Conservation (phyloP, 2,888 invertebrate species). For the Ramazzottius varieornatus region DNA sequence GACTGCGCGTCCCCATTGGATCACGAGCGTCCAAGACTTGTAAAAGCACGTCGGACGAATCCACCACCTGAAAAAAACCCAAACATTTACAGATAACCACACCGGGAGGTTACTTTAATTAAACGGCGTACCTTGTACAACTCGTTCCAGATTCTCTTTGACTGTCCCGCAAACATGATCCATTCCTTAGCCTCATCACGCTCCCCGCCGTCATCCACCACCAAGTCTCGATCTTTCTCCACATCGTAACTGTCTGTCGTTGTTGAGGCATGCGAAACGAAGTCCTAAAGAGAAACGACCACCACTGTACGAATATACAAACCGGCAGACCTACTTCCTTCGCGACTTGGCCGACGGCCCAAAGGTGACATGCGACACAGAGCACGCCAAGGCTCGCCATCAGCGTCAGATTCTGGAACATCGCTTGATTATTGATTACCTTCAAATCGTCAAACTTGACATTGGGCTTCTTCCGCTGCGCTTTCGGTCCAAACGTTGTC, state of each 20-base stretch:
- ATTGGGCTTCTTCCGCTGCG: slow-evolving; percentile 65
- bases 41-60: slow-evolving; percentile 85
- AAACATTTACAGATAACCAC: not conserved
- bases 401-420: too few species aligned
- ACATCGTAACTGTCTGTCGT: slow-evolving; percentile 47
- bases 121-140: slow-evolving; percentile 53
- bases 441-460: slow-evolving; percentile 38
- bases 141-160: slow-evolving; percentile 93
- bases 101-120: slow-evolving; percentile 5
- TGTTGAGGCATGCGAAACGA: slow-evolving; percentile 43
- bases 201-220: slow-evolving; percentile 44
- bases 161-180: slow-evolving; percentile 83
- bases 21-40: slow-evolving; percentile 90
- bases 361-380: too few species aligned
- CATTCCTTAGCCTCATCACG: slow-evolving; percentile 60
- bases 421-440: too few species aligned
- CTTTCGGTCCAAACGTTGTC: slow-evolving; percentile 79
- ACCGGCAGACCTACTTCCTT: too few species aligned
- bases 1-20: slow-evolving; percentile 79
- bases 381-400: too few species aligned
- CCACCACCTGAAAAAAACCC: slow-evolving; percentile 35
- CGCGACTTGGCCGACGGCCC: too few species aligned
- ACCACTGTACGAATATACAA: too few species aligned
- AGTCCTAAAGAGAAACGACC: slow-evolving; percentile 17
- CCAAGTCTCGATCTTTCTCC: slow-evolving; percentile 51